Percentiles rank a stretch among this genome's conserved stretches.
Conservation (phyloP, 1,140 invertebrate genomes). For the Hyles euphorbiae region DNA sequence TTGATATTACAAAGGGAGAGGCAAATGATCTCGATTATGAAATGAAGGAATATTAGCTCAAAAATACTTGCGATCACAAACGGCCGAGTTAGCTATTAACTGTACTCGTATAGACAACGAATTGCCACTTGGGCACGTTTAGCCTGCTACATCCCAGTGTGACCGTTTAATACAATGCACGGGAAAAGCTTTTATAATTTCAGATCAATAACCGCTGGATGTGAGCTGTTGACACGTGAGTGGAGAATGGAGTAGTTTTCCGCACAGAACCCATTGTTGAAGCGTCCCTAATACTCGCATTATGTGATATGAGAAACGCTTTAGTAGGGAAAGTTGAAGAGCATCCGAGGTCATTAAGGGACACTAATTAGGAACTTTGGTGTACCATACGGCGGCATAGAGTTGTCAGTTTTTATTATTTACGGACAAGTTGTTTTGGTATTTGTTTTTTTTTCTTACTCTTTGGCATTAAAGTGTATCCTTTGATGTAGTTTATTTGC, state of each 20-base stretch:
- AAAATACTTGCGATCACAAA: constrained; percentile 12
- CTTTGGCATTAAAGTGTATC: no score
- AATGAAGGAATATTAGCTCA: constrained; percentile 19
- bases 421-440: no score
- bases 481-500: no score
- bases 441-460: no score
- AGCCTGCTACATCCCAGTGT: constrained; percentile 36
- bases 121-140: constrained; percentile 43
- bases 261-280: constrained; percentile 28
- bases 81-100: constrained; percentile 23
- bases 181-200: constrained; percentile 52
- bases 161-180: constrained; percentile 55
- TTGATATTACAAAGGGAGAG: constrained; percentile 19
- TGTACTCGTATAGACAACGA: constrained; percentile 12
- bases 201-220: constrained; percentile 61
- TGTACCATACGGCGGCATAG: neutral
- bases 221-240: constrained; percentile 49
- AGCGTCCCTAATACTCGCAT: constrained; percentile 11
- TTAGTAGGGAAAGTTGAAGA: neutral
- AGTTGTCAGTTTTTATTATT: no score
- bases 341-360: constrained; percentile 12
- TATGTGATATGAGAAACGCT: constrained; percentile 17
- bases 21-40: constrained; percentile 28
- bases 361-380: constrained; percentile 6
- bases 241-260: constrained; percentile 34